Evolutionary conservation across 92 coral and sea anemone genomes (phyloP).

Genomic region (Paramuricea clavata): DNA sequence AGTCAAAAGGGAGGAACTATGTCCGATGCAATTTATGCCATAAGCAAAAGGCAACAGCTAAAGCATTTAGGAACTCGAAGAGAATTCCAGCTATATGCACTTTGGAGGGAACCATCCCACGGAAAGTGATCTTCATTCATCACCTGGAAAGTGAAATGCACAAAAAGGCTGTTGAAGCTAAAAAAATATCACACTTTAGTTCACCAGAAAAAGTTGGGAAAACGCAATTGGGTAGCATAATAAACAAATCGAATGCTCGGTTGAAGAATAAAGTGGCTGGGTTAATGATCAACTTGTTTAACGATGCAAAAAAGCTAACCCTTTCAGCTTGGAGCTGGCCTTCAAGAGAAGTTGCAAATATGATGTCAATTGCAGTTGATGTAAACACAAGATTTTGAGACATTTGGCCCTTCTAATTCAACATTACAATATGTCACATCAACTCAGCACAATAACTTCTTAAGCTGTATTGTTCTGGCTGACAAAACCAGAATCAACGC

Average conservation of each 20-base stretch:
- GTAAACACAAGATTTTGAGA: slow-evolving; percentile 11
- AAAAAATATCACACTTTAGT: neutral
- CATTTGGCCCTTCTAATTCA: neutral
- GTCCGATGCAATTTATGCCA: neutral
- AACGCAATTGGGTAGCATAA: slow-evolving; percentile 1
- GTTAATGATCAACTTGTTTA: slow-evolving; percentile 9
- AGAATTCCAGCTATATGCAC: neutral
- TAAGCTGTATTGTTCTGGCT: slow-evolving; percentile 11
- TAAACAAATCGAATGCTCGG: neutral
- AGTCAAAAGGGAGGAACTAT: neutral
- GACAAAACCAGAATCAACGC: slow-evolving; percentile 9
- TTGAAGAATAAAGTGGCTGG: slow-evolving; percentile 5
- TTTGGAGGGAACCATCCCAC: neutral
- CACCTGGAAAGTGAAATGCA: neutral
- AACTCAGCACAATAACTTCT: neutral
- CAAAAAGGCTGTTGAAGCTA: neutral
- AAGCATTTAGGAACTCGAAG: slow-evolving; percentile 16
- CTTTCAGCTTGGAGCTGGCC: slow-evolving; percentile 9
- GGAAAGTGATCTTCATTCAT: slow-evolving; percentile 10
- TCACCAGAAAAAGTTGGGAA: neutral
- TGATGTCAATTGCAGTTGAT: neutral
- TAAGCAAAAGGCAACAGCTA: neutral
- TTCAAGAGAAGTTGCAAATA: slow-evolving; percentile 17
- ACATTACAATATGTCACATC: slow-evolving; percentile 3
- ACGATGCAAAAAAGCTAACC: slow-evolving; percentile 9